Percentiles rank a stretch among this genome's conserved stretches.
phyloP scores from a whole-genome alignment of 1,140 invertebrate species.

The Pinna nobilis region DNA sequence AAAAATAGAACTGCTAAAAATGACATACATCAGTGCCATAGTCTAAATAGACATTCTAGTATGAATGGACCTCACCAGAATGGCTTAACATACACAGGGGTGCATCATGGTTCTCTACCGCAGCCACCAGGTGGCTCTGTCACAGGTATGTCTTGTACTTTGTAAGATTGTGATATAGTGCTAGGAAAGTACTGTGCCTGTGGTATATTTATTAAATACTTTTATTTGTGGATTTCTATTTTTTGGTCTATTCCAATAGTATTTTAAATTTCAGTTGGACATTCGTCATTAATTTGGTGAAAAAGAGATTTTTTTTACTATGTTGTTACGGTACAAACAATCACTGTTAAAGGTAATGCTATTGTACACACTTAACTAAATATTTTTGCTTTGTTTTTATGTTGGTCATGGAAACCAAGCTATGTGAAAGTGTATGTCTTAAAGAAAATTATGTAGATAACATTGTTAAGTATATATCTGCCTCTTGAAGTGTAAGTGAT shows the following conservation, averaged over 20 bases:
- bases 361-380: too few relatives aligned
- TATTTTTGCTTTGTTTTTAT: too few relatives aligned
- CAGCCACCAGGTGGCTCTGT: conserved; percentile 35
- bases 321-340: too few relatives aligned
- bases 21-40: conserved; percentile 30
- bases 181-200: background rate
- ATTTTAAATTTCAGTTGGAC: background rate
- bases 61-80: conserved; percentile 28
- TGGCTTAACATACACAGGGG: conserved; percentile 17
- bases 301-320: too few relatives aligned
- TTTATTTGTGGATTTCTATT: background rate
- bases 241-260: too few relatives aligned
- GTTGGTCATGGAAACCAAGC: too few relatives aligned
- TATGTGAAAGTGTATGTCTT: too few relatives aligned
- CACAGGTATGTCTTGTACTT: conserved; percentile 17
- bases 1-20: conserved; percentile 11
- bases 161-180: background rate
- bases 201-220: background rate
- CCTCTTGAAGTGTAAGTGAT: too few relatives aligned
- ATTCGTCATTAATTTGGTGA: background rate
- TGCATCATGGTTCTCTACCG: conserved; percentile 42
- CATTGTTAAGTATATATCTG: too few relatives aligned
- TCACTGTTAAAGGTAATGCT: too few relatives aligned
- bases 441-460: too few relatives aligned
- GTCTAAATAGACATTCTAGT: conserved; percentile 41